Evolutionary conservation across 1,140 invertebrate species (phyloP).

Genomic region (Littorina saxatilis): DNA sequence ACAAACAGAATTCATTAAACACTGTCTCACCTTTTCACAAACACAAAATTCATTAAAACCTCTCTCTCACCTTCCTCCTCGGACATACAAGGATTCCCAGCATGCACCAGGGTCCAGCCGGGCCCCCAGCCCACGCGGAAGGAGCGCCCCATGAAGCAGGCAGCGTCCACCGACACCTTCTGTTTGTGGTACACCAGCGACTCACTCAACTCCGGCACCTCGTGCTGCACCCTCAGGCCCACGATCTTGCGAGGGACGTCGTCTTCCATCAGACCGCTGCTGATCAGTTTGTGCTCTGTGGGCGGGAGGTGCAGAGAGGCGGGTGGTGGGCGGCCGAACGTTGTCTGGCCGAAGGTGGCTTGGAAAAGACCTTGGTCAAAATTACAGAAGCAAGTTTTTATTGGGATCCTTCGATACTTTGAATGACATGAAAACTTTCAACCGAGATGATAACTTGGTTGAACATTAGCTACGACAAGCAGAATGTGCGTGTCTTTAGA

Average conservation of each 20-base stretch:
- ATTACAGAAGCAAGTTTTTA: too few relatives aligned
- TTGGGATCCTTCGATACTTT: too few relatives aligned
- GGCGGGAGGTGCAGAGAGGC: conserved; percentile 58
- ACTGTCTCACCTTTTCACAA: not conserved
- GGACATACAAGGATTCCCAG: conserved; percentile 47
- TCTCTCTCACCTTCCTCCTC: conserved; percentile 32
- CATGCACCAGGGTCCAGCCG: conserved; percentile 79
- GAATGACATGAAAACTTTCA: too few relatives aligned
- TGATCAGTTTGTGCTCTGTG: conserved; percentile 64
- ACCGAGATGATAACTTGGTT: too few relatives aligned
- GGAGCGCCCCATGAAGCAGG: conserved; percentile 80
- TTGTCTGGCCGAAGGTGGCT: conserved; percentile 51
- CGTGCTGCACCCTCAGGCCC: conserved; percentile 57
- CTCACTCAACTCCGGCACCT: conserved; percentile 58
- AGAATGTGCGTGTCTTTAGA: too few relatives aligned
- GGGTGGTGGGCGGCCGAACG: conserved; percentile 56
- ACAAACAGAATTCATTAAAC: not conserved
- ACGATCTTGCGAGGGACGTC: conserved; percentile 60
- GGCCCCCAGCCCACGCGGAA: conserved; percentile 87
- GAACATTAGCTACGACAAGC: too few relatives aligned
- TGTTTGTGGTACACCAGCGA: conserved; percentile 70
- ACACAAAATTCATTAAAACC: too few relatives aligned
- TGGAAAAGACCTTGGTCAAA: conserved; percentile 37
- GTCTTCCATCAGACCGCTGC: conserved; percentile 66
- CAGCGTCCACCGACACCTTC: conserved; percentile 81